Evolutionary conservation across 2,797 vertebrate genomes (phyloP), one percentile per base, ranked within the genome.

Genomic region (Falco peregrinus): DNA sequence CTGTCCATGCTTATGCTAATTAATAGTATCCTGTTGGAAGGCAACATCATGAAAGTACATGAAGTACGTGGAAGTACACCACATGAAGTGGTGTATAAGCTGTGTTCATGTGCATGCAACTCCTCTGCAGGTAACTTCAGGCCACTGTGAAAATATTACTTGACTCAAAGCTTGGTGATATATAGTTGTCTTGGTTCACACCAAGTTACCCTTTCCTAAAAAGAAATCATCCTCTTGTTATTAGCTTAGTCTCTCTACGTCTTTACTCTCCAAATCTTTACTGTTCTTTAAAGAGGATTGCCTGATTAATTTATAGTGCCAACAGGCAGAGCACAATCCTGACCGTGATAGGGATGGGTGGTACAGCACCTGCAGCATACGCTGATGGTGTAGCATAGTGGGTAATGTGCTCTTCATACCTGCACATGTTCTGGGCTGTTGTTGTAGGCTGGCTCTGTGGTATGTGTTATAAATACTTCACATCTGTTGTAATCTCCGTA

Each of bases 301-400:
- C 16, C 26, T 56, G 20, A 35, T 71, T 41, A 67, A 50, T 43
- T 78, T n/a, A 7, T 24, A 39, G 25, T 35, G 54, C 20, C 65
- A 41, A 60, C 19, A 69, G 37, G 51, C 47, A 47, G 1, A 3
- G 14, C 51, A 63, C 43, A 14, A 18, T 33, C 43, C 53, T 84
- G 63, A 29, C 43, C 1, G 0, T 45, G 50, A 5, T 9, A n/a
- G 51, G 25, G 8, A 8, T 74, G 26, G 16, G 20, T 73, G 28
- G 26, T 59, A 24, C 14, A 45, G 31, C 1, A 39, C n/a, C 29
- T 0, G 6, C 28, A 48, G 50, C 29, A 2, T 21, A 15, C 1
- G 0, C 56, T 29, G 13, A 26, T 19, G 14, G 10, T 43, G 25
- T 53, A 39, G 43, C 13, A 35, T 22, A 37, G 63, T 20, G 25